Percentiles rank a stretch among this genome's conserved stretches.
Evolutionary conservation across 2,888 invertebrate species (phyloP).

Genomic region (Smittia aterrima): DNA sequence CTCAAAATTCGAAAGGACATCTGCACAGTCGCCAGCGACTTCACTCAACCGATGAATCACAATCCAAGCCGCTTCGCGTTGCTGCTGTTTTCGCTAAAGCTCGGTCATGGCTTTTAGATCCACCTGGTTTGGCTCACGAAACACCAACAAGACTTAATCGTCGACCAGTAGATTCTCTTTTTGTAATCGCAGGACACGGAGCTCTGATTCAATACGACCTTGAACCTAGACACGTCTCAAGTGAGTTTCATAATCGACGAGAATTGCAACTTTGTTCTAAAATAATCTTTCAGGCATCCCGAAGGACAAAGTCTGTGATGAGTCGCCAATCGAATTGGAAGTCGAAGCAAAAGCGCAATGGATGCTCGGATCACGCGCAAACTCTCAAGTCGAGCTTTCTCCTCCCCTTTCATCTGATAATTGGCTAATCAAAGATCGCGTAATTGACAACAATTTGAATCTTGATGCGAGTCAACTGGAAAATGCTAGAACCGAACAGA

Average conservation of each 20-base stretch:
- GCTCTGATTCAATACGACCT: slow-evolving; percentile 84
- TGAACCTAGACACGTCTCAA: slow-evolving; percentile 68
- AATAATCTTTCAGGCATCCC: slow-evolving; percentile 59
- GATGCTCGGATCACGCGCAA: slow-evolving; percentile 67
- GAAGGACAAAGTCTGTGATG: slow-evolving; percentile 83
- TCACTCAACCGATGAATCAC: slow-evolving; percentile 69
- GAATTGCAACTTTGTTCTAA: not conserved
- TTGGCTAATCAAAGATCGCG: slow-evolving; percentile 60
- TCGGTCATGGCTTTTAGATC: slow-evolving; percentile 65
- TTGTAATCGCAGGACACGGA: slow-evolving; percentile 85
- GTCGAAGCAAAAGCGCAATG: slow-evolving; percentile 88
- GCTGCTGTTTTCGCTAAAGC: slow-evolving; percentile 76
- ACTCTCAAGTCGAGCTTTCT: slow-evolving; percentile 62
- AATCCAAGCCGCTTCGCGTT: slow-evolving; percentile 69
- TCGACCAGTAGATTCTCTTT: slow-evolving; percentile 77
- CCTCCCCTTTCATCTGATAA: slow-evolving; percentile 73
- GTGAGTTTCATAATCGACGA: slow-evolving; percentile 47
- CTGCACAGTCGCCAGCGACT: slow-evolving; percentile 61
- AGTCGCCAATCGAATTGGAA: slow-evolving; percentile 79
- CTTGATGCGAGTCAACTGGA: slow-evolving; percentile 47
- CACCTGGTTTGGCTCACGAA: slow-evolving; percentile 53
- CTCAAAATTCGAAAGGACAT: slow-evolving; percentile 43
- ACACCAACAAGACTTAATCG: slow-evolving; percentile 52
- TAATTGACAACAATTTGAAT: slow-evolving; percentile 44
- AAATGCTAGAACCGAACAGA: slow-evolving; percentile 50